Conservation (phyloP, 2,888 invertebrate genomes). For the Nycteola revayana region DNA sequence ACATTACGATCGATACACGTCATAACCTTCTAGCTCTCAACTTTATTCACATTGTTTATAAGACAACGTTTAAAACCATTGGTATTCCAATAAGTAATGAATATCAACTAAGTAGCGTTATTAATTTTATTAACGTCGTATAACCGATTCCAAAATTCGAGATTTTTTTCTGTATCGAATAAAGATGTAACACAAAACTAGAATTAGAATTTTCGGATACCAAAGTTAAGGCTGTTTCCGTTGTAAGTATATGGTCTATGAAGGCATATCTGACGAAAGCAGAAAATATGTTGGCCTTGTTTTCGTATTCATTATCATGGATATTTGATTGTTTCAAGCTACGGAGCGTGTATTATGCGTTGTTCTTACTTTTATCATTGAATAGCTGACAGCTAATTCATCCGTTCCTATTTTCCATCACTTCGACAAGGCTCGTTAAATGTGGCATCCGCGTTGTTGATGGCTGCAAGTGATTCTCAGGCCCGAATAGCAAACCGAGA, state of each 20-base stretch:
- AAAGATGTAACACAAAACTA: too few relatives aligned
- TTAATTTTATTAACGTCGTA: too few relatives aligned
- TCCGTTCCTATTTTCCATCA: slow-evolving; percentile 73
- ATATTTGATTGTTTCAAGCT: slow-evolving; percentile 62
- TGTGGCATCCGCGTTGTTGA: slow-evolving; percentile 76
- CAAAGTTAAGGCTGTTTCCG: too few relatives aligned
- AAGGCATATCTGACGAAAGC: neutral
- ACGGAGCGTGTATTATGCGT: slow-evolving; percentile 49
- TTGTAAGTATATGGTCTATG: too few relatives aligned
- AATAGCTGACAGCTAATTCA: slow-evolving; percentile 74
- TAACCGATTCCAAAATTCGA: too few relatives aligned
- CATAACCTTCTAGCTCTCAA: slow-evolving; percentile 35
- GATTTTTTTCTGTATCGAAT: too few relatives aligned
- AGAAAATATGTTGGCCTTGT: slow-evolving; percentile 10
- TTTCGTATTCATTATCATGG: slow-evolving; percentile 39
- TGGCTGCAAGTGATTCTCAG: slow-evolving; percentile 79
- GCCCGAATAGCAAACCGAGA: slow-evolving; percentile 66
- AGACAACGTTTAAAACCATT: slow-evolving; percentile 9
- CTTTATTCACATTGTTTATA: slow-evolving; percentile 26
- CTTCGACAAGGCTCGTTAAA: slow-evolving; percentile 80
- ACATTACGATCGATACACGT: slow-evolving; percentile 56
- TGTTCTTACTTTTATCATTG: slow-evolving; percentile 63
- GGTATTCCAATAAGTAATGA: too few relatives aligned
- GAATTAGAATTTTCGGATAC: too few relatives aligned
- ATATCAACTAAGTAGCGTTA: too few relatives aligned